These are phyloP conservation scores for Sigmodon hispidus DNA, from an alignment of 2,113 vertebrate genomes.

Conservation along the genomic window DNA sequence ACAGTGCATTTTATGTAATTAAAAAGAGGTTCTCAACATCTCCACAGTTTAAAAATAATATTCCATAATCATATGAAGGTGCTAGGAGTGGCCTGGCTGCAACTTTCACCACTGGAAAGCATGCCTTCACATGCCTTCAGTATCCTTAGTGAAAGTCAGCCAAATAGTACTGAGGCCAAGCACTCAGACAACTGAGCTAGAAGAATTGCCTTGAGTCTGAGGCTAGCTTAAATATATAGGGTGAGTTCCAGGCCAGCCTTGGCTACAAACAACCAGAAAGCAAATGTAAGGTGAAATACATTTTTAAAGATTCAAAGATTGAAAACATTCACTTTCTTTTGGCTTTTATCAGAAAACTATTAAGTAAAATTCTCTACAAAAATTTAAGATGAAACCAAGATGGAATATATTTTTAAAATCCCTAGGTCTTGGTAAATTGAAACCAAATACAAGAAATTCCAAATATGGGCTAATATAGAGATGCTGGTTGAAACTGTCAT, in stretches of 20 bases:
- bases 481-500: background rate
- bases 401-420: background rate
- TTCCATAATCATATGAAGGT: background rate
- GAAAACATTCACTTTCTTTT: background rate
- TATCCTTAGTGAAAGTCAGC: background rate
- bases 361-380: background rate
- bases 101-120: background rate
- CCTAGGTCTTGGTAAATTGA: background rate
- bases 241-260: background rate
- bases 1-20: background rate
- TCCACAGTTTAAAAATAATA: background rate
- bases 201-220: background rate
- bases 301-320: background rate
- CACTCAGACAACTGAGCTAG: background rate
- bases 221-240: background rate
- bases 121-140: background rate
- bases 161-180: background rate
- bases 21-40: background rate
- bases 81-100: background rate
- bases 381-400: background rate
- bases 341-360: background rate
- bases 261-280: background rate
- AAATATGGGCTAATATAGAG: background rate
- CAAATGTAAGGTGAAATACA: background rate
- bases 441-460: constrained; percentile 12